Base-by-base conservation (phyloP, 2,797 vertebrate species). In the Epinephelus awoara region DNA sequence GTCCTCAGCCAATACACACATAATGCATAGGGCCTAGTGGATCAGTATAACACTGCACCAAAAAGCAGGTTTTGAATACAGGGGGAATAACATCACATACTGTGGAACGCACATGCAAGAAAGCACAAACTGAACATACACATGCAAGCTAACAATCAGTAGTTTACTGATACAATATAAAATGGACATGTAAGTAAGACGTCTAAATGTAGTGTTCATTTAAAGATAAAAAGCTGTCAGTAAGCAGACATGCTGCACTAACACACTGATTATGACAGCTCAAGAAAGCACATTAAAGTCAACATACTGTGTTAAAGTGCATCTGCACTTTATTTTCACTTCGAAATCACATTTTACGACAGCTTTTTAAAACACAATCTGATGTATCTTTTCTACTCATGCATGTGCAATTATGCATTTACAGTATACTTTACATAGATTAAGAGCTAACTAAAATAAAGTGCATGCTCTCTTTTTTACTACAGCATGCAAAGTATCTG, bases 151-250 rank as follows among this genome's bases (percentile, higher is more conserved):
- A 52, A 76, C 40, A 65, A 63, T 68, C 55, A 21, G 23, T 40
- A 18, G 18, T 44, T 52, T 69, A n/a, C 6, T 49, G 63, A 65
- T 58, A 54, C 5, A 57, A 25, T 46, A 68, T 61, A 23, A 75
- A 64, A 40, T 19, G 1, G 9, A 10, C 19, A 23, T 2, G 4
- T 17, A 38, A 70, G 49, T 21, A 40, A 54, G 51, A 72, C 5
- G 57, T 18, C 50, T 80, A 59, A 27, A 68, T 68, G 54, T 7
- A 75, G 40, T 54, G 6, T 38, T 61, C 46, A 59, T 71, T 58
- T 49, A 42, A 62, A 83, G 66, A 79, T 72, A 49, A 75, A 75
- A 79, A 42, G 19, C 14, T 18, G 6, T 40, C 29, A 68, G 50
- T 42, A 62, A 52, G 51, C 12, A 13, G 58, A 68, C 52, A 51